These are phyloP conservation scores for Calyptomena viridis DNA, from an alignment of 2,113 vertebrate species.

Conservation along the genomic window DNA sequence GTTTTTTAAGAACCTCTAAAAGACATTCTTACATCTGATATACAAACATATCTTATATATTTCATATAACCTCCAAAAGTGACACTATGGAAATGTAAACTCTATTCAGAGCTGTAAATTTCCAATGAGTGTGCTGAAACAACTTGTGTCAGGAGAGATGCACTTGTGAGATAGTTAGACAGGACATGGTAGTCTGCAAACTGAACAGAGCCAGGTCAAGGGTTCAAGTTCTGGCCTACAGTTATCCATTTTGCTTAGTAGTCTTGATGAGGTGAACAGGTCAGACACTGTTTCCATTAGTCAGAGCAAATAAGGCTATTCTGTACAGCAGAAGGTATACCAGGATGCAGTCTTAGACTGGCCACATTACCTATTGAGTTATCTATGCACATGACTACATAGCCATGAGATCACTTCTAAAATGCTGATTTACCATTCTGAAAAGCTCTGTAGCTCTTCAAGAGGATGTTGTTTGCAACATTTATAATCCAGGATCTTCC, in stretches of 20 bases:
- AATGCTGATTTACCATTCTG: neutral
- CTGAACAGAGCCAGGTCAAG: neutral
- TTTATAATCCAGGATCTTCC: neutral
- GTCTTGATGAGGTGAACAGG: neutral
- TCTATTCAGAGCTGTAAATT: neutral
- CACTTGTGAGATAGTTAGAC: neutral
- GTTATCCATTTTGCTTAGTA: neutral
- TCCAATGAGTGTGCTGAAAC: neutral
- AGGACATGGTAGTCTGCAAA: neutral
- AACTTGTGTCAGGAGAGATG: neutral
- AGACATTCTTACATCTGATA: neutral
- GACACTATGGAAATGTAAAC: neutral
- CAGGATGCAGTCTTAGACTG: neutral
- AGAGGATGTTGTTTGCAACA: neutral
- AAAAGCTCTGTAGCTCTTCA: neutral
- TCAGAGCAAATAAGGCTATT: neutral
- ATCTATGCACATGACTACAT: neutral
- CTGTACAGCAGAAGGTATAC: neutral
- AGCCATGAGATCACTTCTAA: neutral
- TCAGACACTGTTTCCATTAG: neutral
- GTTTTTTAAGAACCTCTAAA: neutral
- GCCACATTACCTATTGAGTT: neutral
- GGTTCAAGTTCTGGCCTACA: neutral
- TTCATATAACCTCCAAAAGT: neutral
- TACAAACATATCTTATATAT: neutral